Conservation (phyloP, 2,888 invertebrate species). For the Bimastos eiseni region DNA sequence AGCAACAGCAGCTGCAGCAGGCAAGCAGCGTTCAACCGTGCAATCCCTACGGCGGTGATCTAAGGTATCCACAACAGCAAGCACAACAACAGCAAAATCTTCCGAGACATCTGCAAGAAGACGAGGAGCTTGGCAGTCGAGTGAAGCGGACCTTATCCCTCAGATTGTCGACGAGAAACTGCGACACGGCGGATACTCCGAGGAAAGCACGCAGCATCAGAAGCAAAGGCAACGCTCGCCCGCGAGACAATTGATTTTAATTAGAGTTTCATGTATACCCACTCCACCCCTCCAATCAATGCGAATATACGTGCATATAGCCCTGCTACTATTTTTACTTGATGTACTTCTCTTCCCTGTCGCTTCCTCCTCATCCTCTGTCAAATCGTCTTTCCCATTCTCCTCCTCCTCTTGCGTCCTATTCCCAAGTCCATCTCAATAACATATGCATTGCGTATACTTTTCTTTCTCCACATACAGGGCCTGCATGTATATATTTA, state of each 20-base stretch:
- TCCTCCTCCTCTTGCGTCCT: background rate
- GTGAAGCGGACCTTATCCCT: background rate
- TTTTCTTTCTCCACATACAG: too few species aligned
- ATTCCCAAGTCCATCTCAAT: background rate
- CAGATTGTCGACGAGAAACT: background rate
- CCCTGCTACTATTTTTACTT: background rate
- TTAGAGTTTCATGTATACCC: background rate
- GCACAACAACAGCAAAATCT: background rate
- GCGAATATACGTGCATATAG: background rate
- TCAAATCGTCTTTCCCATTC: too few species aligned
- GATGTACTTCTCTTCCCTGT: background rate
- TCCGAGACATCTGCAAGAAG: background rate
- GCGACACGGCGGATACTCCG: background rate
- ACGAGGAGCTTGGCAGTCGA: background rate
- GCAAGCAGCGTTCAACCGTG: background rate
- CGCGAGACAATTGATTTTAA: background rate
- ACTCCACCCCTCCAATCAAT: background rate
- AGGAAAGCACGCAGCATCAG: background rate
- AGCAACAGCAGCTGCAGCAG: background rate
- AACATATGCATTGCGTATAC: too few species aligned
- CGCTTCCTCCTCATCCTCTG: background rate
- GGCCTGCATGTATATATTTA: too few species aligned
- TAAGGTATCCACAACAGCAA: background rate
- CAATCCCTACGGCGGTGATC: background rate
- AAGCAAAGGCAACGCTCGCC: background rate